Evolutionary conservation across 2,113 vertebrate species (phyloP).

Genomic region (Lonchura striata): DNA sequence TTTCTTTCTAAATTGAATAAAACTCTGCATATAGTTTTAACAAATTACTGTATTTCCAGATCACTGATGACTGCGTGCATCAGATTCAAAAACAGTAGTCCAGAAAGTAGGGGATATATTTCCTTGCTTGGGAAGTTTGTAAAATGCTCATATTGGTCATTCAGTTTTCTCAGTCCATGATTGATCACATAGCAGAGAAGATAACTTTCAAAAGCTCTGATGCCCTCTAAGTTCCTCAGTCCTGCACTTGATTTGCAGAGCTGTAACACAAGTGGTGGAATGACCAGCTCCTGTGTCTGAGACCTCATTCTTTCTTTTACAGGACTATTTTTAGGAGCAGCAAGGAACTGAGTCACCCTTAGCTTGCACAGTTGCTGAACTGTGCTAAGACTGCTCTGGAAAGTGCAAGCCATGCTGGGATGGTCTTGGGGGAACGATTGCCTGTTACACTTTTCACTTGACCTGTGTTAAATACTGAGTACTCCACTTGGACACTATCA

Average conservation of each 20-base stretch:
- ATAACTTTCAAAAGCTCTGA: neutral
- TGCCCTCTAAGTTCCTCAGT: neutral
- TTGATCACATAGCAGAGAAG: neutral
- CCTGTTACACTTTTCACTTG: neutral
- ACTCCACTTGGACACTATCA: fast-evolving
- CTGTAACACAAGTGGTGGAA: neutral
- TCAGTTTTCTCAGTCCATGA: neutral
- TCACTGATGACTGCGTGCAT: neutral
- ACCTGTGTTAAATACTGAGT: neutral
- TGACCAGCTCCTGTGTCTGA: neutral
- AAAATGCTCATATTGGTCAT: neutral
- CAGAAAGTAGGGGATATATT: neutral
- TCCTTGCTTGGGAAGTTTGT: neutral
- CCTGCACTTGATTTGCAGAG: neutral
- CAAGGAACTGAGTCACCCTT: neutral
- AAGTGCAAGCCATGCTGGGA: neutral
- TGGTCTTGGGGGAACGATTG: neutral
- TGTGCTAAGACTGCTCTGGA: neutral
- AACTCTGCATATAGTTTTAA: conserved; percentile 2
- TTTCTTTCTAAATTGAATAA: conserved; percentile 22
- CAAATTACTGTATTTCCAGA: neutral
- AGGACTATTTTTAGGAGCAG: neutral
- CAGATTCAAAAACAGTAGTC: neutral
- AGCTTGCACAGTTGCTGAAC: neutral
- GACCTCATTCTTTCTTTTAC: neutral